These are phyloP conservation scores for Caenorhabditis brenneri DNA, from an alignment of 1,140 invertebrate species.

Conservation along the genomic window DNA sequence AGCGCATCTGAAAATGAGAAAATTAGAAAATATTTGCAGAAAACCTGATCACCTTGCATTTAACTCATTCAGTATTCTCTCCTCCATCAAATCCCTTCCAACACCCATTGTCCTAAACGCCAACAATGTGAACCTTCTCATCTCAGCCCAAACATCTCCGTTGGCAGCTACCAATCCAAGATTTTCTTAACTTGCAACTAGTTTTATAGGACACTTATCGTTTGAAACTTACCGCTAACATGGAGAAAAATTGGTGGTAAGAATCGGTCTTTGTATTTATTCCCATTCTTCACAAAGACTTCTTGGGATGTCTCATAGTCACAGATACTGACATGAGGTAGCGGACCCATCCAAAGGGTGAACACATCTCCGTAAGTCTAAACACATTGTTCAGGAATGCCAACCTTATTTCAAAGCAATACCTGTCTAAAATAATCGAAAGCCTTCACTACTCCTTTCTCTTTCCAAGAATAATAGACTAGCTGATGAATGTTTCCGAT, in stretches of 20 bases:
- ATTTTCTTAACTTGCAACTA: not conserved
- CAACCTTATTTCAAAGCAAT: not conserved
- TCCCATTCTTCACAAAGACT: constrained; percentile 18
- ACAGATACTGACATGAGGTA: constrained; percentile 12
- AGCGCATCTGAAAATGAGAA: not conserved
- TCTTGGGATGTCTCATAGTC: not conserved
- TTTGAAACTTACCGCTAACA: not conserved
- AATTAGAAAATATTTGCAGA: not conserved
- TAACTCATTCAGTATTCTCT: constrained; percentile 50
- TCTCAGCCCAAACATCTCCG: constrained; percentile 52
- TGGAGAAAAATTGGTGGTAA: not conserved
- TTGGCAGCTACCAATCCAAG: constrained; percentile 46
- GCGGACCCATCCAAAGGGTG: not conserved
- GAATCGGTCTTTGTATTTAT: constrained; percentile 14
- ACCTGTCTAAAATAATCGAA: constrained; percentile 2
- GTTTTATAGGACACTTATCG: no score
- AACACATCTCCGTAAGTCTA: constrained; percentile 18
- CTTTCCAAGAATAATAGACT: not conserved
- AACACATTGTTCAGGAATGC: not conserved
- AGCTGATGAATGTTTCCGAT: constrained; percentile 34
- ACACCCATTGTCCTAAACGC: constrained; percentile 53
- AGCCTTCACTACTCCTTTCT: not conserved
- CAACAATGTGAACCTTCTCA: constrained; percentile 50
- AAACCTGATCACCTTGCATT: not conserved
- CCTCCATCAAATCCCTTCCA: constrained; percentile 56